These are phyloP conservation scores for Neogobius melanostomus DNA, from an alignment of 2,113 vertebrate species.

Conservation along the genomic window DNA sequence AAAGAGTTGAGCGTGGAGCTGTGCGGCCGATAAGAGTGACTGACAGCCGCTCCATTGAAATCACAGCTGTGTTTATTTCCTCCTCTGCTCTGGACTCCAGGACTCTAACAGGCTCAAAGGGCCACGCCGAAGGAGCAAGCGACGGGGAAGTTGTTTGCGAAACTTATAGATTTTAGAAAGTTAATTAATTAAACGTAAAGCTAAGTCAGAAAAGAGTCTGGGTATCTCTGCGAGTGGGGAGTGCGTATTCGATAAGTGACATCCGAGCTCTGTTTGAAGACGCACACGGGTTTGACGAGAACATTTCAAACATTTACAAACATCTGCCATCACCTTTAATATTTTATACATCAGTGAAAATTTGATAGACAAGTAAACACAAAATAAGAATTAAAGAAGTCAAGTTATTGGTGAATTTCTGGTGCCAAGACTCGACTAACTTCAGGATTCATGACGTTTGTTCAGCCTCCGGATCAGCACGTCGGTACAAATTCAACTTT, in stretches of 20 bases:
- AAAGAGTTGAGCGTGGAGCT: conserved; percentile 3
- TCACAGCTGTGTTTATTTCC: conserved; percentile 1
- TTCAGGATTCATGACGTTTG: too few relatives aligned
- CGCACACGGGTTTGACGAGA: too few relatives aligned
- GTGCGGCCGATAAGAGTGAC: conserved; percentile 18
- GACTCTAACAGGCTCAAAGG: conserved; percentile 1
- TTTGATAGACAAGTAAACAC: too few relatives aligned
- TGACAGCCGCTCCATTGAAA: conserved; percentile 33
- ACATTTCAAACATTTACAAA: too few relatives aligned
- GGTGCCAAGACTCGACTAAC: background rate
- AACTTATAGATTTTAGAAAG: background rate
- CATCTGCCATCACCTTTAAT: too few relatives aligned
- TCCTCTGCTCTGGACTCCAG: background rate
- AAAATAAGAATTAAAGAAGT: background rate
- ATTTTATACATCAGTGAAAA: too few relatives aligned
- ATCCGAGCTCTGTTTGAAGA: background rate
- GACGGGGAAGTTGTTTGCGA: background rate
- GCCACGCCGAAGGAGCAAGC: background rate
- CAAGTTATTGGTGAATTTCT: background rate
- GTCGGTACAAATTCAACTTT: background rate
- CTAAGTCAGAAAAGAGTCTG: background rate
- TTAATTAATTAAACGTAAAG: background rate
- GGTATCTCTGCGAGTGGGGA: background rate
- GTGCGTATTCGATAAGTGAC: too few relatives aligned
- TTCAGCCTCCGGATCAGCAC: background rate